Evolutionary conservation across 1,140 invertebrate genomes (phyloP).

Genomic region (Tigriopus japonicus): DNA sequence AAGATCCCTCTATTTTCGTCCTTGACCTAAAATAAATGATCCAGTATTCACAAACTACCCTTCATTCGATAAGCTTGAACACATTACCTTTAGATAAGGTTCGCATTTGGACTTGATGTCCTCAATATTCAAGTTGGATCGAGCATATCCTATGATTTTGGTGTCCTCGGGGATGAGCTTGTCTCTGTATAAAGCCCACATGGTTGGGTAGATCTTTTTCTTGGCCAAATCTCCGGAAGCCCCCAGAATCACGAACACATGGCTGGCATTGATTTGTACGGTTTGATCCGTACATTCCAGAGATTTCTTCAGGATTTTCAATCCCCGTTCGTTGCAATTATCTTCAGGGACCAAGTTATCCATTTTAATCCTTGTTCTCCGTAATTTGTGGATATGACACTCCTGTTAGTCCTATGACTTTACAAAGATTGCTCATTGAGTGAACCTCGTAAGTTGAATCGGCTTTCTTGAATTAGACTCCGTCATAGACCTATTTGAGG

Average conservation of each 20-base stretch:
- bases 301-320: neutral
- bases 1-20: slow-evolving; percentile 49
- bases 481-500: too few relatives aligned
- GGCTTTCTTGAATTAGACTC: too few relatives aligned
- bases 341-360: neutral
- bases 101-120: too few relatives aligned
- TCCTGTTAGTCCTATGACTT: too few relatives aligned
- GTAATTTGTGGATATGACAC: too few relatives aligned
- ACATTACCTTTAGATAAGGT: slow-evolving; percentile 4
- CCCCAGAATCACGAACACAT: slow-evolving; percentile 19
- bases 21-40: slow-evolving; percentile 31
- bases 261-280: neutral
- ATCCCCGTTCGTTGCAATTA: neutral
- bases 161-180: slow-evolving; percentile 71
- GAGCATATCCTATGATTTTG: slow-evolving; percentile 79
- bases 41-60: neutral
- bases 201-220: slow-evolving; percentile 96
- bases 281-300: neutral
- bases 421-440: too few relatives aligned
- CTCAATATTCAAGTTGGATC: slow-evolving; percentile 36
- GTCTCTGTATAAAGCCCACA: slow-evolving; percentile 88
- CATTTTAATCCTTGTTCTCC: too few relatives aligned
- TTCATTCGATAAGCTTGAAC: neutral
- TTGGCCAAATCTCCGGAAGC: slow-evolving; percentile 74
- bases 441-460: too few relatives aligned